phyloP scores from a whole-genome alignment of 2,888 invertebrate genomes.

The Beris chalybata region DNA sequence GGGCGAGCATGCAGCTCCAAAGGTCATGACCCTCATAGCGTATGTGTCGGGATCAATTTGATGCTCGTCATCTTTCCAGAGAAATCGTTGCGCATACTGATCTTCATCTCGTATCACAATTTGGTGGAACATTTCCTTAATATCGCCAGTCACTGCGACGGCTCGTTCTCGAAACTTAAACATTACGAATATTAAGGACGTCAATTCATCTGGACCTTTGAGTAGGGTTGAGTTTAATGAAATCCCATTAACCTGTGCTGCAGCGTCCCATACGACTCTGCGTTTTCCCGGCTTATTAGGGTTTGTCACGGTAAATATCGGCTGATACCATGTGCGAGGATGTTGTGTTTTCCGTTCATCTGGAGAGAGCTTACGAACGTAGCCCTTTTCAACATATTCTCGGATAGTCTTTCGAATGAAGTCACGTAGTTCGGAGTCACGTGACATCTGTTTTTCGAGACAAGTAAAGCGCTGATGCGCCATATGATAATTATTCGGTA shows the following conservation, averaged over 20 bases:
- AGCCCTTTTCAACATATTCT: no score
- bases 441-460: no score
- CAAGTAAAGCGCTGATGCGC: no score
- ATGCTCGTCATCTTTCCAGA: constrained; percentile 42
- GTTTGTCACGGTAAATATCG: constrained; percentile 33
- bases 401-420: no score
- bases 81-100: constrained; percentile 44
- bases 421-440: no score
- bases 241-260: constrained; percentile 43
- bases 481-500: no score
- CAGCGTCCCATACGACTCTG: constrained; percentile 48
- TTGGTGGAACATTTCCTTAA: constrained; percentile 44
- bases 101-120: constrained; percentile 42
- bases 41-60: constrained; percentile 35
- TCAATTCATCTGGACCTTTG: constrained; percentile 47
- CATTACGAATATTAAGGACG: constrained; percentile 47
- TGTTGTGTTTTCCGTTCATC: no score
- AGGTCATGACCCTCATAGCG: constrained; percentile 40
- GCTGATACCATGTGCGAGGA: no score
- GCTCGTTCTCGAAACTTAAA: constrained; percentile 48
- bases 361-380: no score
- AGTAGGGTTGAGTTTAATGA: constrained; percentile 46
- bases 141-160: constrained; percentile 47
- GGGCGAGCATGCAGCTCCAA: constrained; percentile 40
- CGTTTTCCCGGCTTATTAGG: constrained; percentile 44